Base-by-base conservation (phyloP, 1,140 invertebrate genomes). In the Ceratoteleas bidentatus region DNA sequence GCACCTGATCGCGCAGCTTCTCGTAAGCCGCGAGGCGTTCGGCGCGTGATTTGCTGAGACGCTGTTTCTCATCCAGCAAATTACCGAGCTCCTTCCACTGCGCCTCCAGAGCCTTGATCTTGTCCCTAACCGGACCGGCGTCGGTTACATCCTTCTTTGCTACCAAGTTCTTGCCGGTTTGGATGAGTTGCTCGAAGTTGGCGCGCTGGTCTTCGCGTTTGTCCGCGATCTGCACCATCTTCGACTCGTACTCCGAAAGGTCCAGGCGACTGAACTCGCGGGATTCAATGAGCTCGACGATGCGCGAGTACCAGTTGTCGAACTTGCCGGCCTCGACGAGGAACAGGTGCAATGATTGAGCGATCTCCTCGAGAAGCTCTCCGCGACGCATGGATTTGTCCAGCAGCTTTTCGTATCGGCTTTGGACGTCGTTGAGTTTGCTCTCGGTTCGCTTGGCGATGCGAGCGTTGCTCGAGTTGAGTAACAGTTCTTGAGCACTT, bases 371-470 rank as follows among this genome's bases (percentile, higher is more conserved):
- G 0, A 99, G 90, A 87, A 96, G 95, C 75, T 96, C 95, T 7
- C 94, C 94, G 53, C 97, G 94, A 70, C 95, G 95, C n/a, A 94
- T 88, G 0, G 95, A 95, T 76, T 95, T 95, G 64, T 98, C 96
- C 65, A 95, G 92, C 0, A 98, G 91, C 86, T 97, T 97, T 81
- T 97, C 96, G 87, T 96, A 98, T 88, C 96, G 92, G 16, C 90
- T 91, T 66, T 96, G 95, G 11, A 98, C 95, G 87, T 98, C 97
- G 68, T 96, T 95, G 13, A 98, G 91, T 84, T 98, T 97, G 32
- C 94, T 94, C 89, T 98, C 97, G 45, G 98, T 95, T 84, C 97
- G 96, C 91, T 97, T 97, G 6, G 97, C 96, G 52, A 98, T 94
- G 52, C 97, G 93, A 0, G 95, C 94, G 91, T 98, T 98, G 85